Percentiles rank a stretch among this genome's conserved stretches.
Conservation (phyloP, 2,113 vertebrate species). For the Psettodes erumei region DNA sequence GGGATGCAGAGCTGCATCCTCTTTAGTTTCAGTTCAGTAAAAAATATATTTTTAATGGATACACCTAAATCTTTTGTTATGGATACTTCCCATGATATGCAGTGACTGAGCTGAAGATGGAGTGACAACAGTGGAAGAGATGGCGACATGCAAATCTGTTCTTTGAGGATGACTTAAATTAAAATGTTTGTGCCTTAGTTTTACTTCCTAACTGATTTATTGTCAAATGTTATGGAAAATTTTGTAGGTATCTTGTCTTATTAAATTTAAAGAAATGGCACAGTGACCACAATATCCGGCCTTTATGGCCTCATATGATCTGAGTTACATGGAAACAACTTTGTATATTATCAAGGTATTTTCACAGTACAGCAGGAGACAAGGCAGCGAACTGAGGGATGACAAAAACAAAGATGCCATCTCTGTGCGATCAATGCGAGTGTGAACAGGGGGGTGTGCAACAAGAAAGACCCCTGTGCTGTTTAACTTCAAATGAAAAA, state of each 20-base stretch:
- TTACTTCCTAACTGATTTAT: background rate
- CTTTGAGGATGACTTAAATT: background rate
- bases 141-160: background rate
- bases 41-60: background rate
- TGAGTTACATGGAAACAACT: slow-evolving; percentile 9
- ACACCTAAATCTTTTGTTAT: background rate
- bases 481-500: background rate
- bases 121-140: background rate
- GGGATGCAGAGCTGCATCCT: background rate
- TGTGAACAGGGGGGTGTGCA: background rate
- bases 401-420: background rate
- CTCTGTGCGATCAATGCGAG: too few species aligned
- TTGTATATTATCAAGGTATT: too few species aligned
- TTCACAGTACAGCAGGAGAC: background rate
- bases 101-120: background rate
- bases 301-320: background rate
- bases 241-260: background rate
- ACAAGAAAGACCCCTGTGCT: background rate
- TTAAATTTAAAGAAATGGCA: slow-evolving; percentile 3
- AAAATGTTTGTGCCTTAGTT: slow-evolving; percentile 1
- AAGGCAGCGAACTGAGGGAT: background rate
- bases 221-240: background rate
- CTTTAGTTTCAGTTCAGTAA: background rate
- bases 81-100: background rate
- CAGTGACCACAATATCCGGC: background rate